phyloP scores from a whole-genome alignment of 2,797 vertebrate species.

The Pseudomugil gertrudae region DNA sequence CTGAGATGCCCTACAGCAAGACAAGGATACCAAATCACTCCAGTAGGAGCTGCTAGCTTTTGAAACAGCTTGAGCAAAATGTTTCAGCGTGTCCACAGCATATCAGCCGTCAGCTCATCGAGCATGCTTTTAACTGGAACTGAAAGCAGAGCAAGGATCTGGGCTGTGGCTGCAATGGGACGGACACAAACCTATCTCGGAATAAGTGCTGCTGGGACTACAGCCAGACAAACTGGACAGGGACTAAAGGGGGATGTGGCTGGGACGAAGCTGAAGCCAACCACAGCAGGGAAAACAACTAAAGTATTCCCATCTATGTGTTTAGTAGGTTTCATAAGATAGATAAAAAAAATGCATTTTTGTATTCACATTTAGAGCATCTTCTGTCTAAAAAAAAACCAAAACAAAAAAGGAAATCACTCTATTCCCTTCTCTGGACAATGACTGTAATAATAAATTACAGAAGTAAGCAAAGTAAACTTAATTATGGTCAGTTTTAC shows the following conservation, averaged over 20 bases:
- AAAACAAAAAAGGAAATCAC: neutral
- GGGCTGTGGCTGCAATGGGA: constrained; percentile 60
- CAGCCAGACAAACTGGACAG: constrained; percentile 60
- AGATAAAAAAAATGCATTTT: constrained; percentile 24
- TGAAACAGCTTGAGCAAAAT: constrained; percentile 22
- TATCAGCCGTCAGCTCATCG: constrained; percentile 39
- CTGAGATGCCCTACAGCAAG: constrained; percentile 50
- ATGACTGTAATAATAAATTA: constrained; percentile 15
- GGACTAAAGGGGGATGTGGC: constrained; percentile 62
- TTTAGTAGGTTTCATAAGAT: constrained; percentile 42
- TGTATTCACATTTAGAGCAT: constrained; percentile 3
- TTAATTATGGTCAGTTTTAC: constrained; percentile 16
- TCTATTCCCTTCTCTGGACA: neutral
- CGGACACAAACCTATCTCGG: constrained; percentile 43
- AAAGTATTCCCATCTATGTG: constrained; percentile 29
- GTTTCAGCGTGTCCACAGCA: constrained; percentile 17
- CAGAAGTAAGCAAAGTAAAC: constrained; percentile 33
- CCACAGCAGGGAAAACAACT: constrained; percentile 45
- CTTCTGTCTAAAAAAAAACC: neutral
- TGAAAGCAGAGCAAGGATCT: constrained; percentile 37
- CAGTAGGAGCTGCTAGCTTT: constrained; percentile 10
- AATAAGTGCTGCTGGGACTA: constrained; percentile 50
- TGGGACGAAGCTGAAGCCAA: constrained; percentile 40
- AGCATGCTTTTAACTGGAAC: constrained; percentile 43
- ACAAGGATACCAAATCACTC: constrained; percentile 10